phyloP scores from a whole-genome alignment of 2,888 invertebrate genomes.

The Apoderus coryli region DNA sequence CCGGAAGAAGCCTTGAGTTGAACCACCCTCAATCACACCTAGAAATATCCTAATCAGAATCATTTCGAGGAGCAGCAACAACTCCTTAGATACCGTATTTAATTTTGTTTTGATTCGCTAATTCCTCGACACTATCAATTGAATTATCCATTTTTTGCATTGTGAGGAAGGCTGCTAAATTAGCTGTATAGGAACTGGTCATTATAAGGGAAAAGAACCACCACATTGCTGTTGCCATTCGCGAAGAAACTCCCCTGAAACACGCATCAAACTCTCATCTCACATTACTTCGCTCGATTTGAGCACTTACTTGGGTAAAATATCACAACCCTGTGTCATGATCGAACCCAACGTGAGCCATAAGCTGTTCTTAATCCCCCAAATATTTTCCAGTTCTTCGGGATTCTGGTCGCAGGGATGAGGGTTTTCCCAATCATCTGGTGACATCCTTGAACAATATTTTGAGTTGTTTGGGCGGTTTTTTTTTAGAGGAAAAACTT shows the following conservation, averaged over 20 bases:
- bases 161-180: constrained; percentile 85
- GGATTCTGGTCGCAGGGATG: constrained; percentile 81
- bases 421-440: constrained; percentile 88
- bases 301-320: constrained; percentile 71
- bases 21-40: constrained; percentile 56
- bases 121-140: constrained; percentile 80
- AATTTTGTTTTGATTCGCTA: constrained; percentile 87
- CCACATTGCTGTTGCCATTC: constrained; percentile 81
- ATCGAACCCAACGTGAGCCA: constrained; percentile 90
- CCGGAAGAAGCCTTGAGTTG: constrained; percentile 83
- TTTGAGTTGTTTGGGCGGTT: no score
- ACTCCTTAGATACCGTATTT: constrained; percentile 96
- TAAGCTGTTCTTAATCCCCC: constrained; percentile 75
- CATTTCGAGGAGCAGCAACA: no score
- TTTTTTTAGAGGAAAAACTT: no score
- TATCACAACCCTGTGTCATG: constrained; percentile 89
- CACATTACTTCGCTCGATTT: no score
- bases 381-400: constrained; percentile 81
- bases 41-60: no score
- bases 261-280: no score
- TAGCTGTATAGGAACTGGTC: constrained; percentile 89
- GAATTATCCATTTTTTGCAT: constrained; percentile 76
- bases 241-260: constrained; percentile 70
- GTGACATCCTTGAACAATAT: constrained; percentile 50
- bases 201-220: constrained; percentile 85